Evolutionary conservation across 1,140 invertebrate genomes (phyloP).

Genomic region (Conopomorpha cramerella): DNA sequence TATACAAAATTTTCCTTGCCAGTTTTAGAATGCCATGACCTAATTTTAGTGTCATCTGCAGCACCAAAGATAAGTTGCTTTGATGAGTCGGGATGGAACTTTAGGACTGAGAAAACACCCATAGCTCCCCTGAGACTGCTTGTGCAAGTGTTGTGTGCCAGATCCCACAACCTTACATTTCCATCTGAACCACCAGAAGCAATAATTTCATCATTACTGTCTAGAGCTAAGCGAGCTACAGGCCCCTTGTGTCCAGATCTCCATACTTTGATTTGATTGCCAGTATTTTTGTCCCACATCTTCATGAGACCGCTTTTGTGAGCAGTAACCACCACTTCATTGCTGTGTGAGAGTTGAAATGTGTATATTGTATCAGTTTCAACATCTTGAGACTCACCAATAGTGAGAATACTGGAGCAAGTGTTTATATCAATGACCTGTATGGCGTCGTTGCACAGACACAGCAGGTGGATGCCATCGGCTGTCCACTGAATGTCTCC

Average conservation of each 20-base stretch:
- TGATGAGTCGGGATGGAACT: conserved; percentile 68
- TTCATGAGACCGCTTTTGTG: conserved; percentile 85
- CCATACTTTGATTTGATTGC: conserved; percentile 73
- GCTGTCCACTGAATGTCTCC: conserved; percentile 78
- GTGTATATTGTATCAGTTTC: conserved; percentile 76
- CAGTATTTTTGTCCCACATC: conserved; percentile 71
- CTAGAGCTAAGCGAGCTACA: conserved; percentile 72
- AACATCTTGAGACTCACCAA: conserved; percentile 49
- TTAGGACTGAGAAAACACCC: conserved; percentile 80
- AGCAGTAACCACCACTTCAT: conserved; percentile 72
- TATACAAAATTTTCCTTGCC: conserved; percentile 62
- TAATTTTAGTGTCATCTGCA: conserved; percentile 80
- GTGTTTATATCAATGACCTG: conserved; percentile 69
- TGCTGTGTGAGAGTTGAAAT: conserved; percentile 71
- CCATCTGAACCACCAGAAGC: conserved; percentile 87
- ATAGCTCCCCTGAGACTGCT: conserved; percentile 79
- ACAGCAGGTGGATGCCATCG: conserved; percentile 74
- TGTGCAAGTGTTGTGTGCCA: conserved; percentile 79
- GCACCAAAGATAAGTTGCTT: conserved; percentile 75
- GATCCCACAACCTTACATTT: conserved; percentile 84
- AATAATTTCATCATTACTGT: conserved; percentile 66
- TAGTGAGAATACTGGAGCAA: conserved; percentile 52
- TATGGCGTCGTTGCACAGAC: conserved; percentile 72
- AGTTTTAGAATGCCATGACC: conserved; percentile 74
- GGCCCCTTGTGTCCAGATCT: conserved; percentile 87